Evolutionary conservation across 2,797 vertebrate genomes (phyloP), one percentile per base, ranked within the genome.

Genomic region (Sebastes flavidus): DNA sequence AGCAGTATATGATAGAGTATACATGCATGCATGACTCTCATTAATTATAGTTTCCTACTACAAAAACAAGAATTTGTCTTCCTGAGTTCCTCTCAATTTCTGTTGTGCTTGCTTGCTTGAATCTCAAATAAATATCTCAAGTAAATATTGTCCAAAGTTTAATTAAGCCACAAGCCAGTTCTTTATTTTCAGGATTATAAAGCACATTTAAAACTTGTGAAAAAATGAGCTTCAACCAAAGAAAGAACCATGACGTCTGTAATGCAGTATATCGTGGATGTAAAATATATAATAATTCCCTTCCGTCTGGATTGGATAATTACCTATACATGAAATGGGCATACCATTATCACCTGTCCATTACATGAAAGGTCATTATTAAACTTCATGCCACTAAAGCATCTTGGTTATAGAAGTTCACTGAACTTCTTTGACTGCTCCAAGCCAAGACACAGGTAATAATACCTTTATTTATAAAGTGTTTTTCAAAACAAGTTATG

Each of bases 21-120:
- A 52, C 49, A 52, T 46, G 46, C 18, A 49, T 54, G n/a, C 52
- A 55, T 71, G 61, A 63, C 46, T 83, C 78, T 87, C 78, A 83
- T 85, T 87, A 69, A 77, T 72, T 80, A 11, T 65, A 9, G 56
- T 71, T 80, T 72, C 38, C 18, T 12, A 2, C 18, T 52, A 70
- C 36, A 24, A 83, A 80, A 79, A 71, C 9, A 55, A 32, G 11
- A 61, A 34, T 70, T 65, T 63, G 38, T 69, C 54, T 14, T 10
- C 13, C 24, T 12, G 12, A 63, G 27, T 14, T 55, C 9, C 54
- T 72, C 29, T 34, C 18, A 30, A 10, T 49, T 59, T 49, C 6
- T 18, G 3, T 58, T 16, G 3, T 56, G 42, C 8, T 81, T 34
- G 16, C 10, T 73, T 30, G n/a, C 73, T 42, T 52, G 52, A 74